phyloP scores from a whole-genome alignment of 2,888 invertebrate species.

The Drosophila quinaria region DNA sequence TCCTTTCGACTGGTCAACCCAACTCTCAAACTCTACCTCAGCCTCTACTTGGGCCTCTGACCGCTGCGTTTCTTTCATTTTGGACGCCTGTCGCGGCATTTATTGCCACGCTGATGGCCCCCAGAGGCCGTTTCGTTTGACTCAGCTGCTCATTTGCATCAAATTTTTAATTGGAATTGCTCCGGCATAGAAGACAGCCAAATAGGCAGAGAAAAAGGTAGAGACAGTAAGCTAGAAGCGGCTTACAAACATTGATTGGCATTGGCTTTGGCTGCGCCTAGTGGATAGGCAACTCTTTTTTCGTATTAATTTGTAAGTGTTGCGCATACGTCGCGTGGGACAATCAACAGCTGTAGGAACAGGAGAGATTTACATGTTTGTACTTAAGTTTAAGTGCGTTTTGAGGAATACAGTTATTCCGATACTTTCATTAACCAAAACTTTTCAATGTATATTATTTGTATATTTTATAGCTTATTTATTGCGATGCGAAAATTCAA shows the following conservation, averaged over 20 bases:
- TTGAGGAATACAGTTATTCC: not conserved
- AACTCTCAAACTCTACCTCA: conserved; percentile 12
- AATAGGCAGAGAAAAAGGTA: not conserved
- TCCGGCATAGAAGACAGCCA: not conserved
- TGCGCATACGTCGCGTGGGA: conserved; percentile 11
- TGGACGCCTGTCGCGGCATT: conserved; percentile 73
- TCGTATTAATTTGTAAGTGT: not conserved
- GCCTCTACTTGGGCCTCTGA: not conserved
- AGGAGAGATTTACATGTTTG: not conserved
- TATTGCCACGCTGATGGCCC: conserved; percentile 69
- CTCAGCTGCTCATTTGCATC: conserved; percentile 76
- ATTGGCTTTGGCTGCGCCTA: conserved; percentile 7
- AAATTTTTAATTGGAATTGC: conserved; percentile 77
- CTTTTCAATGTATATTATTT: not conserved
- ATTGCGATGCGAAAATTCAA: too few species aligned
- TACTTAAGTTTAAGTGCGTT: not conserved
- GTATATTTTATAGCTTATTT: too few species aligned
- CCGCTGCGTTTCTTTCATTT: conserved; percentile 38
- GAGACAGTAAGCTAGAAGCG: conserved; percentile 38
- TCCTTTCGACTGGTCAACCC: conserved; percentile 55
- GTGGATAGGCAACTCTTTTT: conserved; percentile 9
- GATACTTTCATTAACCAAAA: not conserved
- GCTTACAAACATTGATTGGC: conserved; percentile 51
- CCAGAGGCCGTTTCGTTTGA: conserved; percentile 59
- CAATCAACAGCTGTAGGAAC: not conserved